These are phyloP conservation scores for Tapera naevia DNA, from an alignment of 2,797 vertebrate species.

Conservation along the genomic window DNA sequence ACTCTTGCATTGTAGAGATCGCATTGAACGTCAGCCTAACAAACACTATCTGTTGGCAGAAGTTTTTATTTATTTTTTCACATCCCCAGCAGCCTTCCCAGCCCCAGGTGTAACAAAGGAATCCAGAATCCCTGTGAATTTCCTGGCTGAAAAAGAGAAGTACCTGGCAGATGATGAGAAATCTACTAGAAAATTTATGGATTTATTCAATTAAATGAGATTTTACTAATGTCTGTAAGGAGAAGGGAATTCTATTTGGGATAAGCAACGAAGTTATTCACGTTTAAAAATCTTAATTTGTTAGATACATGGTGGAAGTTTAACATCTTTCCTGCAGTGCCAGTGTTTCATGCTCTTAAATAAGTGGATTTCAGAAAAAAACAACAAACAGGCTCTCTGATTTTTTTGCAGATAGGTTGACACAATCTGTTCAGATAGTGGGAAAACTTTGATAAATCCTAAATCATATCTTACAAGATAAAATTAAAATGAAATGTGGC, in stretches of 20 bases:
- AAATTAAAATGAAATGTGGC: background rate
- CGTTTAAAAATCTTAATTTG: background rate
- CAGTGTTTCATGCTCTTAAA: background rate
- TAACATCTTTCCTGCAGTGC: background rate
- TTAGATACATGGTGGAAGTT: background rate
- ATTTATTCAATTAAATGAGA: conserved; percentile 54
- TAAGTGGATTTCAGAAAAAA: background rate
- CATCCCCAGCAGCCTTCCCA: background rate
- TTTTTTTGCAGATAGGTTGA: background rate
- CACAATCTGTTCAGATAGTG: background rate
- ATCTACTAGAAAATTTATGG: background rate
- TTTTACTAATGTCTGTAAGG: background rate
- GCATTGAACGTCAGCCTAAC: background rate
- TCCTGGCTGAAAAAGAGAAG: background rate
- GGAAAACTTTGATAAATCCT: background rate
- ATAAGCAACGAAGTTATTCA: background rate
- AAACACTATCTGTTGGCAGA: background rate
- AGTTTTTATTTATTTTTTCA: conserved; percentile 5
- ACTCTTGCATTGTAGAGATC: background rate
- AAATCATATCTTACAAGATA: background rate
- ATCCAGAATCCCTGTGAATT: background rate
- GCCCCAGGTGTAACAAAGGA: background rate
- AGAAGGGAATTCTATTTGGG: background rate
- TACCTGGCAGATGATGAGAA: background rate
- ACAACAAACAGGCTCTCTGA: background rate